These are phyloP conservation scores for Cheirogaleus medius DNA, from an alignment of 2,113 vertebrate genomes.

Conservation along the genomic window DNA sequence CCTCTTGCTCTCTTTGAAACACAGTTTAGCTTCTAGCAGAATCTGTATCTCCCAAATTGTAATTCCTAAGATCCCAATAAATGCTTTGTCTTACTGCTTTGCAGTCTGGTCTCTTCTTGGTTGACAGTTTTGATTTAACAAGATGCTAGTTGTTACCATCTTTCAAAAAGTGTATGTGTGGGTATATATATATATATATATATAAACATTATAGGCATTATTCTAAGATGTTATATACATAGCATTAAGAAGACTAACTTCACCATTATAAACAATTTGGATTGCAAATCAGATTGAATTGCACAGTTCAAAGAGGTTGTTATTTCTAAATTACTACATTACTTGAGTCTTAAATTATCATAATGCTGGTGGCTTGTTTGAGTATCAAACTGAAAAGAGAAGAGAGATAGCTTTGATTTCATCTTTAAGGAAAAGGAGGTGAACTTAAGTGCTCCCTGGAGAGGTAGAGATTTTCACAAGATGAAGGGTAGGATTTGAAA, in stretches of 20 bases:
- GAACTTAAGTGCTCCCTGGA: background rate
- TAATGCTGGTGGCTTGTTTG: background rate
- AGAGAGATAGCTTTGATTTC: background rate
- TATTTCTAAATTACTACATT: slow-evolving; percentile 53
- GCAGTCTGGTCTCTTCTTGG: background rate
- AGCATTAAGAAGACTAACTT: slow-evolving; percentile 14
- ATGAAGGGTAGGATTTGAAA: background rate
- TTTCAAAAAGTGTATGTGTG: background rate
- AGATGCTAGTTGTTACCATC: background rate
- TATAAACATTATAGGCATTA: background rate
- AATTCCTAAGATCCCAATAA: background rate
- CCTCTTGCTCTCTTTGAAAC: background rate
- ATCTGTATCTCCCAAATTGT: background rate
- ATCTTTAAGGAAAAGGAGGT: background rate
- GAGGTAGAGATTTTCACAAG: background rate
- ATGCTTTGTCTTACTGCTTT: background rate
- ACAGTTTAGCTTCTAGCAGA: background rate
- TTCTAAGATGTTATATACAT: background rate
- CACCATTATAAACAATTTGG: slow-evolving; percentile 18
- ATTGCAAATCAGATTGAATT: slow-evolving; percentile 57
- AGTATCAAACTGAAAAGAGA: background rate
- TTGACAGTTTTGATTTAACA: slow-evolving; percentile 11
- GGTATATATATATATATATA: background rate
- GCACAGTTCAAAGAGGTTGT: slow-evolving; percentile 49
- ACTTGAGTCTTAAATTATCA: slow-evolving; percentile 36